phyloP scores from a whole-genome alignment of 2,888 invertebrate genomes.

The Cremastinae sp. region DNA sequence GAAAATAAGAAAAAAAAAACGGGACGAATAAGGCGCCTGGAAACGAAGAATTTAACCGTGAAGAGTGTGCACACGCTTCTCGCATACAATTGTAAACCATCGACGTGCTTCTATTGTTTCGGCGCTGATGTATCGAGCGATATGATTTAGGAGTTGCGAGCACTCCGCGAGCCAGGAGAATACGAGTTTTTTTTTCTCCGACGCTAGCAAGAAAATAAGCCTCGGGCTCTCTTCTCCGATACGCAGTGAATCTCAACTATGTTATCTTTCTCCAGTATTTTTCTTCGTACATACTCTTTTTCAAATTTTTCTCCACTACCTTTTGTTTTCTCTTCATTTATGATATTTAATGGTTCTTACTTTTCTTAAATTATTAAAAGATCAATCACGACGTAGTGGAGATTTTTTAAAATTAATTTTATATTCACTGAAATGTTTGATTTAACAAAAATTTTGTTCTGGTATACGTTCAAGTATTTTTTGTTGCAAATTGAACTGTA shows the following conservation, averaged over 20 bases:
- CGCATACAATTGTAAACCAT: conserved; percentile 37
- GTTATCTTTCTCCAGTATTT: not conserved
- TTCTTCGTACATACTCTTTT: not conserved
- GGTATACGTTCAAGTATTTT: too few relatives aligned
- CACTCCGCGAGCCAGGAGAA: conserved; percentile 29
- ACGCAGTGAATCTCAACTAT: conserved; percentile 64
- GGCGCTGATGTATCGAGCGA: conserved; percentile 70
- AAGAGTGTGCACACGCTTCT: conserved; percentile 49
- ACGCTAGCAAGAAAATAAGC: conserved; percentile 33
- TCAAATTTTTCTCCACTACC: too few relatives aligned
- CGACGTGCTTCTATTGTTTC: conserved; percentile 63
- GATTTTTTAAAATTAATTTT: too few relatives aligned
- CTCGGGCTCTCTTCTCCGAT: conserved; percentile 14
- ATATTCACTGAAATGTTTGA: too few relatives aligned
- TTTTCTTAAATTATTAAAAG: too few relatives aligned
- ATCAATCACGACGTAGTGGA: too few relatives aligned
- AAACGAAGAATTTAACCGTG: conserved; percentile 17
- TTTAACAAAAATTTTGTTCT: too few relatives aligned
- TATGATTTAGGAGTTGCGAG: conserved; percentile 68
- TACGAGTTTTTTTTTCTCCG: conserved; percentile 30
- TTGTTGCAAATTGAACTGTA: too few relatives aligned
- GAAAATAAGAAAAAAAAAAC: conserved; percentile 21
- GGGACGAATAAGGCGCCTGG: not conserved
- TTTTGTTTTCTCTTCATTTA: not conserved
- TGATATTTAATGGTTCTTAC: too few relatives aligned